phyloP scores from a whole-genome alignment of 1,140 invertebrate genomes.

The Drosophila triauraria region DNA sequence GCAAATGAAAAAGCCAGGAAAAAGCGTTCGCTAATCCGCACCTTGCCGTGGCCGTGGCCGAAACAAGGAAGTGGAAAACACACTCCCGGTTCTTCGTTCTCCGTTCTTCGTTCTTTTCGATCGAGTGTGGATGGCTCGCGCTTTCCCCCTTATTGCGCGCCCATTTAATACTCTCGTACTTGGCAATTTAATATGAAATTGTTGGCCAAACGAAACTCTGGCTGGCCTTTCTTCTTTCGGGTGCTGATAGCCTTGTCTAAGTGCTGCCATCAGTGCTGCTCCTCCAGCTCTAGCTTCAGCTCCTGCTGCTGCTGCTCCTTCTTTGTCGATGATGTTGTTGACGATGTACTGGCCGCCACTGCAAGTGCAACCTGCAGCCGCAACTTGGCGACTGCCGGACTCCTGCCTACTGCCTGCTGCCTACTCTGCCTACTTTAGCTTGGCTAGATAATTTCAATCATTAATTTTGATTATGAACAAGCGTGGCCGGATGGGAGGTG shows the following conservation, averaged over 20 bases:
- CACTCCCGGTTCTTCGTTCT: slow-evolving; percentile 16
- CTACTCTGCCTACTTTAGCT: slow-evolving; percentile 73
- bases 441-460: slow-evolving; percentile 81
- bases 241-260: slow-evolving; percentile 83
- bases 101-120: slow-evolving; percentile 1
- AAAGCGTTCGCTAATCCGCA: slow-evolving; percentile 69
- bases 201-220: slow-evolving; percentile 71
- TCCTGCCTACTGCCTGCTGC: slow-evolving; percentile 8
- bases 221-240: slow-evolving; percentile 49
- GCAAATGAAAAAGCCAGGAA: slow-evolving; percentile 20
- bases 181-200: slow-evolving; percentile 83
- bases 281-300: slow-evolving; percentile 21
- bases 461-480: slow-evolving; percentile 84
- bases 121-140: slow-evolving; percentile 49
- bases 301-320: slow-evolving; percentile 15
- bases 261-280: slow-evolving; percentile 76
- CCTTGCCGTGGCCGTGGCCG: slow-evolving; percentile 42
- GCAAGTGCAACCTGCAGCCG: slow-evolving; percentile 44
- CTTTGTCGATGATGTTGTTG: slow-evolving; percentile 70
- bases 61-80: slow-evolving; percentile 80
- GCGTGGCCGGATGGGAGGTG: slow-evolving; percentile 52
- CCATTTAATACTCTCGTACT: slow-evolving; percentile 72
- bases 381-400: slow-evolving; percentile 26
- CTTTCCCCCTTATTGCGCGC: slow-evolving; percentile 42
- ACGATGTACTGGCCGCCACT: slow-evolving; percentile 56